Percentiles rank a stretch among this genome's conserved stretches.
These are phyloP conservation scores for Aphidius ervi DNA, from an alignment of 1,140 invertebrate genomes.

Conservation along the genomic window DNA sequence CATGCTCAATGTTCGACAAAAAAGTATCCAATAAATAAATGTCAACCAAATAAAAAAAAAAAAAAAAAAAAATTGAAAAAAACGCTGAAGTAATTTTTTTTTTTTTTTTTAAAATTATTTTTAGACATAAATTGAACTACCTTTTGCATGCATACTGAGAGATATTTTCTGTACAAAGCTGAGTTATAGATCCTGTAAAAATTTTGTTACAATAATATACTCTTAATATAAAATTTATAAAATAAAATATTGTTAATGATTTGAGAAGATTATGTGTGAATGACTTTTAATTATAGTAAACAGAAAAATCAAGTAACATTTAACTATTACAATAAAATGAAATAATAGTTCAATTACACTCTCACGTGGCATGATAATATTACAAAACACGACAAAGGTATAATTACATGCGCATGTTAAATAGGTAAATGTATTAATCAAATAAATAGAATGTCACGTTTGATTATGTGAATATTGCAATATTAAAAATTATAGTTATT, in stretches of 20 bases:
- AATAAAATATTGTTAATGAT: background rate
- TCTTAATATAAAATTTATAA: background rate
- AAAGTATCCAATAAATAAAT: too few species aligned
- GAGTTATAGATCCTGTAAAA: constrained; percentile 36
- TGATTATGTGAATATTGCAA: too few species aligned
- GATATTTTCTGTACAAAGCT: constrained; percentile 37
- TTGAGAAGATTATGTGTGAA: background rate
- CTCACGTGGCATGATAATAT: background rate
- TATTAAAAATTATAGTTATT: too few species aligned
- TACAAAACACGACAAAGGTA: background rate
- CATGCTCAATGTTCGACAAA: too few species aligned
- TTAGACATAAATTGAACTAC: constrained; percentile 30
- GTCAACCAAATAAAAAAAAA: background rate
- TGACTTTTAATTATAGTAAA: too few species aligned
- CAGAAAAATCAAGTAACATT: too few species aligned
- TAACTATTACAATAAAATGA: background rate
- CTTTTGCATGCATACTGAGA: constrained; percentile 38
- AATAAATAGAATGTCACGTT: background rate
- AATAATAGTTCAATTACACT: constrained; percentile 1
- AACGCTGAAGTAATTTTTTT: background rate
- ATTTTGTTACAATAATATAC: constrained; percentile 28
- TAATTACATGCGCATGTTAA: constrained; percentile 9
- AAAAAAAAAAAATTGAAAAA: too few species aligned
- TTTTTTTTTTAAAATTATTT: constrained; percentile 10
- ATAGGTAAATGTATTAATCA: constrained; percentile 4